Evolutionary conservation across 2,797 vertebrate genomes (phyloP), one percentile per base, ranked within the genome.

Genomic region (Lithobates sylvaticus): DNA sequence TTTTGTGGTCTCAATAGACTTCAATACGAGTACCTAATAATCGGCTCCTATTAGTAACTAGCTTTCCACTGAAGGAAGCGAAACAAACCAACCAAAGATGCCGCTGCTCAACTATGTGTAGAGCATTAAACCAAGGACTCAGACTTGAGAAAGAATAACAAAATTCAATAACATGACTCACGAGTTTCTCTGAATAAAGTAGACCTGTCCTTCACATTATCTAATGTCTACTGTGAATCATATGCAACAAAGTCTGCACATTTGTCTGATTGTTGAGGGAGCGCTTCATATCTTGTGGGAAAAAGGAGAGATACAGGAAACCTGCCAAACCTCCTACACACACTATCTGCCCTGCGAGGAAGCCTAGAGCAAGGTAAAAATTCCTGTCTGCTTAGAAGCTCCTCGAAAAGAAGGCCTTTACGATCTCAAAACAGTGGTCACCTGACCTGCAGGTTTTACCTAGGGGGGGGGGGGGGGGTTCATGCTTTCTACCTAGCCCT

Each of bases 281-380:
- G 58, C 58, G 76, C 13, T 75, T 23, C 6, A 16, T 50, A 83
- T 50, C 81, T 87, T 68, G 86, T 84, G 86, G 70, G 81, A 87
- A 78, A 78, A 83, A 74, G 44, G 12, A 44, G 16, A 79, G 70
- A 58, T 86, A 68, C 34, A 68, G 16, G 10, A 75, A 32, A 76
- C 75, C 23, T 54, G 80, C 68, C 29, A 78, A 34, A 34, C 70
- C 86, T 79, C 81, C 70, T 58, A 71, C 76, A 54, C 76, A 54
- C 29, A 68, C 13, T 61, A 73, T 71, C 76, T 58, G n/a, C 70
- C 29, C 8, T 61, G n/a, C 23, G 47, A 34, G 39, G 54, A 61
- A 12, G 78, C 78, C 67, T 58, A 6, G 16, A 27, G 79, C 42
- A 77, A 26, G 44, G 67, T 27, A 32, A 61, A 61, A 72, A 73